phyloP scores from a whole-genome alignment of 1,140 invertebrate genomes.

The Zaprionus kolodkinae region DNA sequence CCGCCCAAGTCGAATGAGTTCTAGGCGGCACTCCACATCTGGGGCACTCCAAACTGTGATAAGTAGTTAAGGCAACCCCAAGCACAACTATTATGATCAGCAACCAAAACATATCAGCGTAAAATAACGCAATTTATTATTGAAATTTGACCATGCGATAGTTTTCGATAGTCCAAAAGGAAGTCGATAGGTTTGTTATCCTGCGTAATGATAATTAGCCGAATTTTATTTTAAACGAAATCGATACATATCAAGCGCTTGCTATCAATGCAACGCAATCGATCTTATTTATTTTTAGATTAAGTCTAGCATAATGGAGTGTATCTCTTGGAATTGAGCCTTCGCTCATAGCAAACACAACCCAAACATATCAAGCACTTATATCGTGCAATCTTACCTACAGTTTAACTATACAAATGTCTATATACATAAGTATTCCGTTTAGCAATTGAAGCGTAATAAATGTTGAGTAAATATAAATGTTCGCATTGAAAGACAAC shows the following conservation, averaged over 20 bases:
- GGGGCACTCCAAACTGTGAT: slow-evolving; percentile 68
- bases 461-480: slow-evolving; percentile 44
- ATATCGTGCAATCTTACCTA: slow-evolving; percentile 27
- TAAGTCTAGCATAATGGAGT: neutral
- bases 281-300: slow-evolving; percentile 9
- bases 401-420: slow-evolving; percentile 26
- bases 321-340: slow-evolving; percentile 3
- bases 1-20: slow-evolving; percentile 83
- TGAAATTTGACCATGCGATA: neutral
- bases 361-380: slow-evolving; percentile 37
- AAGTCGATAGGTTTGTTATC: neutral
- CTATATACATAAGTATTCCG: slow-evolving; percentile 18
- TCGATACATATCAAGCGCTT: slow-evolving; percentile 48
- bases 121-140: slow-evolving; percentile 46
- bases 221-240: slow-evolving; percentile 36
- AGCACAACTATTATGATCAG: slow-evolving; percentile 1
- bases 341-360: slow-evolving; percentile 21
- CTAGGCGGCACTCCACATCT: slow-evolving; percentile 37
- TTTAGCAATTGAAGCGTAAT: slow-evolving; percentile 45
- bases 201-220: slow-evolving; percentile 7
- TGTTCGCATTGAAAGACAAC: neutral
- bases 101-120: slow-evolving; percentile 53
- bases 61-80: slow-evolving; percentile 58
- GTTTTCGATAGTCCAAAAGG: neutral
- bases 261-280: slow-evolving; percentile 26